Percentiles rank a stretch among this genome's conserved stretches.
Conservation (phyloP, 2,888 invertebrate species). For the Physocephala rufipes region DNA sequence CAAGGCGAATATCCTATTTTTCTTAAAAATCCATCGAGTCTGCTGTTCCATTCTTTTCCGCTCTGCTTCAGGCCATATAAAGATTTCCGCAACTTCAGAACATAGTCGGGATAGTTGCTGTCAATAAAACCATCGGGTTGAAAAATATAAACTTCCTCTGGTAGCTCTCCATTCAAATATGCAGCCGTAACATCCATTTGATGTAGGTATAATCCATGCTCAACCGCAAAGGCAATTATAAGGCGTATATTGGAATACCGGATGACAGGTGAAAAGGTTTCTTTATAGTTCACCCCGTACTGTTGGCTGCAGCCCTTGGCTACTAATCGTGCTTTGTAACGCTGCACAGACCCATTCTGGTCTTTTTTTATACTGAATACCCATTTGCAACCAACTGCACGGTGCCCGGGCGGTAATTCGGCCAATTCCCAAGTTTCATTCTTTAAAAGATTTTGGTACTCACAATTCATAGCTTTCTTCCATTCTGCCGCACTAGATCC, state of each 20-base stretch:
- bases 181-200: conserved; percentile 43
- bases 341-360: background rate
- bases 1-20: conserved; percentile 36
- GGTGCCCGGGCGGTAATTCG: background rate
- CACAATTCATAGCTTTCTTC: background rate
- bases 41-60: conserved; percentile 47
- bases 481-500: conserved; percentile 24
- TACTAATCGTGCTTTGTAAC: background rate
- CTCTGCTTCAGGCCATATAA: conserved; percentile 36
- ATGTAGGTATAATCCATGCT: conserved; percentile 40
- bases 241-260: conserved; percentile 41
- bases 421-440: conserved; percentile 9
- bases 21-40: conserved; percentile 38
- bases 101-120: background rate
- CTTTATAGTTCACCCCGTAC: conserved; percentile 38
- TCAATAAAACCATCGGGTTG: background rate
- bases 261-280: conserved; percentile 44
- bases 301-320: conserved; percentile 41
- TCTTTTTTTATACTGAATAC: conserved; percentile 34
- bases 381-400: conserved; percentile 13
- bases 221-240: conserved; percentile 41
- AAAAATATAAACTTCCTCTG: background rate
- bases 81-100: background rate
- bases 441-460: background rate
- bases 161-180: background rate